These are phyloP conservation scores for Hephaestus fuliginosus DNA, from an alignment of 2,797 vertebrate species.

Conservation along the genomic window DNA sequence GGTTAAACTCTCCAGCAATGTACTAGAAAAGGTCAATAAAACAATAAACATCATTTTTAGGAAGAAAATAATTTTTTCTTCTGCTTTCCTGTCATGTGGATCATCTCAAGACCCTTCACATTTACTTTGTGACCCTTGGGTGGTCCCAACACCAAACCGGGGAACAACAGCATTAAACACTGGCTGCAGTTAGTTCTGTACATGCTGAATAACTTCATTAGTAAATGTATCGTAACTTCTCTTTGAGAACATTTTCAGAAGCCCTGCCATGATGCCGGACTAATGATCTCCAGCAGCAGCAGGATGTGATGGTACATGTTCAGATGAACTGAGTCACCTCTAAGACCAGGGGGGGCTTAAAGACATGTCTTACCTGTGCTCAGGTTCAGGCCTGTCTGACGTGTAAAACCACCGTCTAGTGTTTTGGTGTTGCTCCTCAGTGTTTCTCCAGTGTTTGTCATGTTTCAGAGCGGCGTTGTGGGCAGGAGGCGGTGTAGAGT, in stretches of 20 bases:
- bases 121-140: not conserved
- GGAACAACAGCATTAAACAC: not conserved
- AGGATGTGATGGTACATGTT: slow-evolving; percentile 16
- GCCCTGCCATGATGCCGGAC: not conserved
- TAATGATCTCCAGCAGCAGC: slow-evolving; percentile 4
- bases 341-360: slow-evolving; percentile 10
- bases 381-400: slow-evolving; percentile 60
- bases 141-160: no score
- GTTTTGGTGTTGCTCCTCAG: slow-evolving; percentile 55
- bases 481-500: slow-evolving; percentile 65
- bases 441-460: slow-evolving; percentile 62
- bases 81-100: not conserved
- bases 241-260: not conserved
- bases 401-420: slow-evolving; percentile 57
- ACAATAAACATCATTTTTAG: not conserved
- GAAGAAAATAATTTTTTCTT: not conserved
- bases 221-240: not conserved
- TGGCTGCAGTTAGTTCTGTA: not conserved
- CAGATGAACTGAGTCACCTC: slow-evolving; percentile 49
- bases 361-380: slow-evolving; percentile 28
- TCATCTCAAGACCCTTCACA: not conserved
- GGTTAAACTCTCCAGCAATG: not conserved
- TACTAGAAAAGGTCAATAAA: not conserved
- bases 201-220: not conserved
- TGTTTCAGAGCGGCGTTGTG: slow-evolving; percentile 56